Conservation (phyloP, 2,113 vertebrate genomes). For the Colinus virginianus region DNA sequence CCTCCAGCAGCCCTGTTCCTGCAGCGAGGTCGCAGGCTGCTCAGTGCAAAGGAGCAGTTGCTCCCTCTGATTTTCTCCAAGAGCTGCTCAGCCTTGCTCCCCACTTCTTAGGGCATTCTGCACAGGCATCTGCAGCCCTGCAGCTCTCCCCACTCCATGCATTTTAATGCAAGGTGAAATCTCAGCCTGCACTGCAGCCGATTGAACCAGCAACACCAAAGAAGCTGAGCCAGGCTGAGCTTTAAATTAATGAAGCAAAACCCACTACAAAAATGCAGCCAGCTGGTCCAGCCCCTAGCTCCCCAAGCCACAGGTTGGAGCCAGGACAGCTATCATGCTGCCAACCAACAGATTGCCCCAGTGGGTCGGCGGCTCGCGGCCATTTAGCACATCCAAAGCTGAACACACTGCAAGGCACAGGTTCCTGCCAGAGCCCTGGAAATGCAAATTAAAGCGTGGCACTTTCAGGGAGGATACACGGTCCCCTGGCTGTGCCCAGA, state of each 20-base stretch:
- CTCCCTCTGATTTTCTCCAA: neutral
- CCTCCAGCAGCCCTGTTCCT: slow-evolving; percentile 11
- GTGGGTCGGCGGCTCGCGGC: neutral
- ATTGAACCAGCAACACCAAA: fast-evolving
- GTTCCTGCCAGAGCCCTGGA: neutral
- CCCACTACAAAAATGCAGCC: neutral
- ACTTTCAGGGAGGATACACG: neutral
- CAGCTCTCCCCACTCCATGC: neutral
- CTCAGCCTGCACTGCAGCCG: fast-evolving
- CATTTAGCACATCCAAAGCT: neutral
- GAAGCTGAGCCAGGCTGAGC: neutral
- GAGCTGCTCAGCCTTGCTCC: neutral
- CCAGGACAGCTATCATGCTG: neutral
- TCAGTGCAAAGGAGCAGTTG: neutral
- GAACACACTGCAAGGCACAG: neutral
- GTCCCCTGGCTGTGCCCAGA: neutral
- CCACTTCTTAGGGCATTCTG: neutral
- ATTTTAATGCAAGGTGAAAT: neutral
- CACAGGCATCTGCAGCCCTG: neutral
- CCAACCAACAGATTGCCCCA: neutral
- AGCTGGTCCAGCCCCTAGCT: neutral
- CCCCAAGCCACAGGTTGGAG: neutral
- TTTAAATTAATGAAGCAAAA: neutral
- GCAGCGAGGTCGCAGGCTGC: neutral
- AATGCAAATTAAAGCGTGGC: neutral